Evolutionary conservation across 2,113 vertebrate species (phyloP).

Genomic region (Amblyopsis rosae): DNA sequence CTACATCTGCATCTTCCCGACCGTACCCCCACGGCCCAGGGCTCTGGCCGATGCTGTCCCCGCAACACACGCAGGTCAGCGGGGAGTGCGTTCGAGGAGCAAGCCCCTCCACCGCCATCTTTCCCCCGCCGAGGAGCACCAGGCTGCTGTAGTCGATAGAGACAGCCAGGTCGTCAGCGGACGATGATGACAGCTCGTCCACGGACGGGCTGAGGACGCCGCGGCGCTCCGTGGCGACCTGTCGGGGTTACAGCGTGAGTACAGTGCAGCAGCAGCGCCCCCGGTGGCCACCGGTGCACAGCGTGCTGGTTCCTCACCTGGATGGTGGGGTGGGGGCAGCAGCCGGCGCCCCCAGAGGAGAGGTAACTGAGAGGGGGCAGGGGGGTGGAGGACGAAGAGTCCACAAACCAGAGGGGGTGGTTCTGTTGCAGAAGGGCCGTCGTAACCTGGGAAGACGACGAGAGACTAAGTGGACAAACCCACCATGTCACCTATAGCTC

Average conservation of each 20-base stretch:
- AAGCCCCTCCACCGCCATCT: slow-evolving; percentile 24
- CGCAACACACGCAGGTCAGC: slow-evolving; percentile 45
- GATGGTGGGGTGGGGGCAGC: slow-evolving; percentile 28
- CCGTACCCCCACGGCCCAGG: background rate
- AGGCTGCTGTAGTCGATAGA: slow-evolving; percentile 47
- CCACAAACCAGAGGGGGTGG: slow-evolving; percentile 38
- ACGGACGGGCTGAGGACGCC: slow-evolving; percentile 60
- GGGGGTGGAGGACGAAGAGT: slow-evolving; percentile 10
- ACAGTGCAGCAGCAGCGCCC: too few species aligned
- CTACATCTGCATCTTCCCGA: slow-evolving; percentile 25
- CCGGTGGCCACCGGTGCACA: background rate
- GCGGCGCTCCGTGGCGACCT: slow-evolving; percentile 44
- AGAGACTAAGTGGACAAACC: background rate
- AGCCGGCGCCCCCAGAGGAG: slow-evolving; percentile 40
- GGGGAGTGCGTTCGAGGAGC: background rate
- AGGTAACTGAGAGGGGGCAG: slow-evolving; percentile 30
- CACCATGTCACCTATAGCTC: background rate
- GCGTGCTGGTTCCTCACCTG: background rate
- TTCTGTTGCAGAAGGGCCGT: slow-evolving; percentile 42
- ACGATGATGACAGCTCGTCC: slow-evolving; percentile 63
- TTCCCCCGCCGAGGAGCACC: slow-evolving; percentile 29
- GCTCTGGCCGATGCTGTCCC: slow-evolving; percentile 31
- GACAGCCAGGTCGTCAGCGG: slow-evolving; percentile 56
- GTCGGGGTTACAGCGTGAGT: background rate
- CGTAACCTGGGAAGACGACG: background rate